These are phyloP conservation scores for Chascanopsetta lugubris DNA, from an alignment of 2,113 vertebrate species.

Conservation along the genomic window DNA sequence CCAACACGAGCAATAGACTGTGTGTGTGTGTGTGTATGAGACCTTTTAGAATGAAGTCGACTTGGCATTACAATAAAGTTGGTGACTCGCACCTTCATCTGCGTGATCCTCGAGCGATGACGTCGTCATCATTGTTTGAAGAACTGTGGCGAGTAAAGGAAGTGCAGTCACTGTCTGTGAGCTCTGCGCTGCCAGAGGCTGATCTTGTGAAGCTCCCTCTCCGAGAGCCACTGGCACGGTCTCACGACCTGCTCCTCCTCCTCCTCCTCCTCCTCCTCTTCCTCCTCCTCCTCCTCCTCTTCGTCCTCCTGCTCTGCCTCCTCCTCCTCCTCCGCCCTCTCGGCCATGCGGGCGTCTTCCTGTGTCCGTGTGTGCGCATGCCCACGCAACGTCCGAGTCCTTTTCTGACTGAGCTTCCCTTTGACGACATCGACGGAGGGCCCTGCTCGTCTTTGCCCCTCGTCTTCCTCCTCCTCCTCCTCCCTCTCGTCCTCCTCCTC, in stretches of 20 bases:
- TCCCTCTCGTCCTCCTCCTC: constrained; percentile 55
- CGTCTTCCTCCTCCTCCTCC: constrained; percentile 51
- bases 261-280: constrained; percentile 53
- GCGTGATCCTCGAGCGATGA: constrained; percentile 34
- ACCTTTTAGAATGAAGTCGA: constrained; percentile 52
- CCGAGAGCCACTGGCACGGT: constrained; percentile 59
- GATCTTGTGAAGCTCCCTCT: constrained; percentile 75
- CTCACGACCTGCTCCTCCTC: constrained; percentile 79
- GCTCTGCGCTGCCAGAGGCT: constrained; percentile 55
- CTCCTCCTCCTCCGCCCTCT: constrained; percentile 36
- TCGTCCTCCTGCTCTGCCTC: constrained; percentile 35
- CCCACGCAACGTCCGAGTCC: constrained; percentile 50
- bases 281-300: constrained; percentile 14
- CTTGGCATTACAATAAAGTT: constrained; percentile 42
- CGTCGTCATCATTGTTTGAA: constrained; percentile 26
- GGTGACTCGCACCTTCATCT: constrained; percentile 35
- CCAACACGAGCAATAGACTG: constrained; percentile 1
- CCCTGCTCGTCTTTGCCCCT: constrained; percentile 43
- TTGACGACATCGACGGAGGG: constrained; percentile 67
- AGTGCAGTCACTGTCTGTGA: constrained; percentile 62
- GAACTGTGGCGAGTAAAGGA: neutral
- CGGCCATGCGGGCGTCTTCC: constrained; percentile 67
- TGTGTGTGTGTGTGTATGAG: constrained; percentile 19
- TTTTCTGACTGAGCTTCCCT: constrained; percentile 65
- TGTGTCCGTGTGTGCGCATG: constrained; percentile 71